Evolutionary conservation across 92 coral and sea anemone genomes (phyloP).

Genomic region (Nematostella vectensis): DNA sequence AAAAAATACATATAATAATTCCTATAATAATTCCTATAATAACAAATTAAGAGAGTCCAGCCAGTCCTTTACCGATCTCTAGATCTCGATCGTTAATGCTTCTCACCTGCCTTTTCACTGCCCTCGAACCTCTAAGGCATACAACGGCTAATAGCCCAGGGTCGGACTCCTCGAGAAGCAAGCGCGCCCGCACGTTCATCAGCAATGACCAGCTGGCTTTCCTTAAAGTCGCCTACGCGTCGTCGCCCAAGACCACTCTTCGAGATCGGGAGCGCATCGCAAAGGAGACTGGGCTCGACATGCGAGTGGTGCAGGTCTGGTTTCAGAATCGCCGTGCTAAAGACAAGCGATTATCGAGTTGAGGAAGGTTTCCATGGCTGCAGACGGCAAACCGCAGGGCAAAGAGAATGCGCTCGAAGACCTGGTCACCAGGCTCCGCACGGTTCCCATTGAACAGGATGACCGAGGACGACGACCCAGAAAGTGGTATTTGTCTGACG

Average conservation of each 20-base stretch:
- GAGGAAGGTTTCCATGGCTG: constrained; percentile 38
- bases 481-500: constrained; percentile 19
- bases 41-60: too few species aligned
- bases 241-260: constrained; percentile 49
- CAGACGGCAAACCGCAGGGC: constrained; percentile 16
- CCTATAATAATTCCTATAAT: too few species aligned
- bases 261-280: constrained; percentile 68
- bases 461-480: constrained; percentile 12
- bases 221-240: constrained; percentile 50
- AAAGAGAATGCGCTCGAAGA: constrained; percentile 14
- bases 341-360: constrained; percentile 38
- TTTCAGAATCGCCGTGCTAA: constrained; percentile 93
- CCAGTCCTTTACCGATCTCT: too few species aligned
- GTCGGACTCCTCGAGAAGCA: too few species aligned
- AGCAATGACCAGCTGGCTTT: constrained; percentile 49
- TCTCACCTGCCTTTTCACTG: too few species aligned
- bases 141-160: too few species aligned
- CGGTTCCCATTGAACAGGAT: constrained; percentile 2
- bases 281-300: constrained; percentile 64
- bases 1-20: too few species aligned
- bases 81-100: too few species aligned
- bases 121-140: too few species aligned
- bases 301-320: constrained; percentile 92
- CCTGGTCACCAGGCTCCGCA: constrained; percentile 24
- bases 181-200: constrained; percentile 74